These are phyloP conservation scores for Sorex maritimensis DNA, from an alignment of 2,797 vertebrate genomes.

Conservation along the genomic window DNA sequence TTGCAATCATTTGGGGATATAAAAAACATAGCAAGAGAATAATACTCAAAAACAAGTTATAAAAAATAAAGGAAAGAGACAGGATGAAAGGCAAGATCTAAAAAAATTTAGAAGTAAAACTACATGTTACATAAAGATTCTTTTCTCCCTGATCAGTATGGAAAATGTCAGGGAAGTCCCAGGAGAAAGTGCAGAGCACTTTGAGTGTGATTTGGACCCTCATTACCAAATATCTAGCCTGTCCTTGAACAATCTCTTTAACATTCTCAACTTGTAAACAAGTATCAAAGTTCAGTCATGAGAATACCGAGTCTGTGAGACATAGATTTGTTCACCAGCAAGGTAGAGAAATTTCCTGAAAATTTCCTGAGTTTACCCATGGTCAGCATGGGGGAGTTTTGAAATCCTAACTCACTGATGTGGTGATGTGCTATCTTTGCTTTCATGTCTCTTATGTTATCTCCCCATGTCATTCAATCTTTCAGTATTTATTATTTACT, in stretches of 20 bases:
- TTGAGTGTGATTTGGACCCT: neutral
- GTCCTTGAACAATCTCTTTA: neutral
- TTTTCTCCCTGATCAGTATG: neutral
- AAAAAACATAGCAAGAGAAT: too few species aligned
- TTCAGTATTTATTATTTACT: neutral
- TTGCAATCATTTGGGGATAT: too few species aligned
- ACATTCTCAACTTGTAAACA: neutral
- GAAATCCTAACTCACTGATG: neutral
- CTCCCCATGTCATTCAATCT: neutral
- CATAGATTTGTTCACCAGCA: neutral
- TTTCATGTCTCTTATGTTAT: neutral
- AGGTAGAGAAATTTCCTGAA: neutral
- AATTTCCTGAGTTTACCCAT: neutral
- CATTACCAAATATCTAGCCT: neutral
- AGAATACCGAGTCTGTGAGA: neutral
- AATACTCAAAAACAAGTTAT: too few species aligned
- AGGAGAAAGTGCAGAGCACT: neutral
- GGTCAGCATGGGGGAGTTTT: neutral
- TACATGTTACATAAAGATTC: neutral
- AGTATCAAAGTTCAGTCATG: neutral
- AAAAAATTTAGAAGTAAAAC: too few species aligned
- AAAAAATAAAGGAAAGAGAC: too few species aligned
- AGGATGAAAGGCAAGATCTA: too few species aligned
- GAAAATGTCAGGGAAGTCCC: neutral
- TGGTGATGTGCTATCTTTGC: neutral